phyloP scores from a whole-genome alignment of 2,113 vertebrate genomes.

The Rhagologus leucostigma region DNA sequence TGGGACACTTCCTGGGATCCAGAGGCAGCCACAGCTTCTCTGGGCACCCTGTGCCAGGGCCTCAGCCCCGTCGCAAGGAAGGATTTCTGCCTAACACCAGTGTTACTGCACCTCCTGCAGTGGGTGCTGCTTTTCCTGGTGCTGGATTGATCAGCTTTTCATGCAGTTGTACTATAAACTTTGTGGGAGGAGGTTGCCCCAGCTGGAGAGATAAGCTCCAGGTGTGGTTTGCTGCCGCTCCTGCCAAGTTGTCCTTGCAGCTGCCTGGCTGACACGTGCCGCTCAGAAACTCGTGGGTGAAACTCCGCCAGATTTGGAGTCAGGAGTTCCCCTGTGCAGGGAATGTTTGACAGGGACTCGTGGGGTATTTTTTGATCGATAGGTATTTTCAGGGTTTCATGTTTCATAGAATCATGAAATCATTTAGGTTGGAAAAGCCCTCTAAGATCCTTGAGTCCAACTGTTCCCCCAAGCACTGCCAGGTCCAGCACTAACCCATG shows the following conservation, averaged over 20 bases:
- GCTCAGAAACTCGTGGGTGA: not conserved
- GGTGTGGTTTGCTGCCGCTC: not conserved
- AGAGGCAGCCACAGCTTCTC: not conserved
- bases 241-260: not conserved
- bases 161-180: not conserved
- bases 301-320: not conserved
- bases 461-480: not conserved
- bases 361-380: not conserved
- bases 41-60: not conserved
- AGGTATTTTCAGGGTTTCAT: not conserved
- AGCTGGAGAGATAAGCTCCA: not conserved
- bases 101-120: not conserved
- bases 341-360: accelerated
- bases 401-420: not conserved
- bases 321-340: not conserved
- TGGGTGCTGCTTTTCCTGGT: not conserved
- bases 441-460: not conserved
- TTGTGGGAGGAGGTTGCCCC: conserved; percentile 11
- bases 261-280: not conserved
- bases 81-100: not conserved
- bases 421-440: not conserved
- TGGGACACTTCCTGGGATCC: not conserved
- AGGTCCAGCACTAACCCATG: not conserved
- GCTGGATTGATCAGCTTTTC: not conserved
- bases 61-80: accelerated